A percentile compares a stretch with the other conserved stretches of the same genome.
Conservation (phyloP, 2,113 vertebrate genomes). For the Lontra canadensis region DNA sequence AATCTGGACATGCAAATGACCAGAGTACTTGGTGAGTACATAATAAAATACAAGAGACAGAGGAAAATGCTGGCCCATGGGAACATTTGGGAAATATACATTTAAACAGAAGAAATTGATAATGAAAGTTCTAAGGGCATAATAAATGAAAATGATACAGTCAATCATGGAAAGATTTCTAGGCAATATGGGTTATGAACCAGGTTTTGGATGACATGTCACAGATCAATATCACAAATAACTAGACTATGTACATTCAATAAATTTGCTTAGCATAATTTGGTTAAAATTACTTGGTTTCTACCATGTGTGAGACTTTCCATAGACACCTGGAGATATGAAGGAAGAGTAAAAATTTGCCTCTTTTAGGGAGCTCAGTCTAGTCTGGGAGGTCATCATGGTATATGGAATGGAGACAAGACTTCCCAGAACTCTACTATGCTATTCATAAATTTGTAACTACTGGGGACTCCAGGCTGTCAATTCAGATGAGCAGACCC, state of each 20-base stretch:
- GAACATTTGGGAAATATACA: not conserved
- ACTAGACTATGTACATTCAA: not conserved
- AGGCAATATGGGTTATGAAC: not conserved
- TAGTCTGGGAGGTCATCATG: not conserved
- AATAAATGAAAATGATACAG: not conserved
- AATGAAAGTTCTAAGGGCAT: not conserved
- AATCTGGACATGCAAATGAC: not conserved
- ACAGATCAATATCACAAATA: not conserved
- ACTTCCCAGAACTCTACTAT: not conserved
- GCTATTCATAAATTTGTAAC: not conserved
- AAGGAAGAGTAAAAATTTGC: not conserved
- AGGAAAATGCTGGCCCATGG: not conserved
- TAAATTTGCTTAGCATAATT: not conserved
- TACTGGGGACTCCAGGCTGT: accelerated
- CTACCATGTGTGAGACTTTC: not conserved
- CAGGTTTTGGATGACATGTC: not conserved
- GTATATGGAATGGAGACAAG: not conserved
- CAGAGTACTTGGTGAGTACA: not conserved
- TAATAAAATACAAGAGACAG: not conserved
- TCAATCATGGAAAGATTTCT: not conserved
- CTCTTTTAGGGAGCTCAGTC: not conserved
- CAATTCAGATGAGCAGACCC: not conserved
- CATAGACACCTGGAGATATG: accelerated
- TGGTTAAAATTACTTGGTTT: not conserved
- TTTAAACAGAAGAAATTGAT: not conserved